Base-by-base conservation (phyloP, 2,113 vertebrate genomes). In the Mormyrus lacerda region DNA sequence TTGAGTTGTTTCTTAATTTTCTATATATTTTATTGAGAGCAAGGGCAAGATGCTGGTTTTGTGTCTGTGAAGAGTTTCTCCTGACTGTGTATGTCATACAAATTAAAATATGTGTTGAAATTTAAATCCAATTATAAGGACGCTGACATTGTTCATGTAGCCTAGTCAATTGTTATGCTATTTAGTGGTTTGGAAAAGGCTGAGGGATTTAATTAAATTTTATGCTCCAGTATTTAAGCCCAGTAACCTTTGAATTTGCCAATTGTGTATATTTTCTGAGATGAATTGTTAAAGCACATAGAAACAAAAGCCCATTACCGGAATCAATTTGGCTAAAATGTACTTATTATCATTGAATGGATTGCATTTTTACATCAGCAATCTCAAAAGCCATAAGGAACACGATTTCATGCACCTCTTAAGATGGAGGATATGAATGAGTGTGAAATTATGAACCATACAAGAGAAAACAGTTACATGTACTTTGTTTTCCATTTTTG, bases 211-310 rank as follows among this genome's bases (percentile, higher is more conserved):
- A 83, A 44, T 83, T 45, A 83, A 42, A 83, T 42, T 44, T 24
- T 55, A 87, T 87, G 84, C 84, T 86, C n/a, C 47, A 27, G 85
- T 58, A 87, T 87, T 87, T 87, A 39, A 55, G 50, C 51, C 19
- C 51, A 6, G 51, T 87, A 87, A 87, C 48, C 85, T 55, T 55
- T 50, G 47, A 45, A n/a, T 50, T 87, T 87, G 51, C 44, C 50
- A 51, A 45, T 87, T 87, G 31, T 85, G 83, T 85, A 42, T 51
- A 83, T 83, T 83, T 83, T 83, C 79, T 44, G 79, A 44, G 69
- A 76, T 76, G 69, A 76, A 76, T 39, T 39, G 31, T 39, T 76
- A 76, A 76, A 76, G 69, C 44, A 83, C 42, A 83, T n/a, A 45
- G 39, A 83, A 83, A 83, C 69, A 76, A 44, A 83, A 83, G 15